Evolutionary conservation across 2,113 vertebrate genomes (phyloP).

Genomic region (Neodon shergylaensis): DNA sequence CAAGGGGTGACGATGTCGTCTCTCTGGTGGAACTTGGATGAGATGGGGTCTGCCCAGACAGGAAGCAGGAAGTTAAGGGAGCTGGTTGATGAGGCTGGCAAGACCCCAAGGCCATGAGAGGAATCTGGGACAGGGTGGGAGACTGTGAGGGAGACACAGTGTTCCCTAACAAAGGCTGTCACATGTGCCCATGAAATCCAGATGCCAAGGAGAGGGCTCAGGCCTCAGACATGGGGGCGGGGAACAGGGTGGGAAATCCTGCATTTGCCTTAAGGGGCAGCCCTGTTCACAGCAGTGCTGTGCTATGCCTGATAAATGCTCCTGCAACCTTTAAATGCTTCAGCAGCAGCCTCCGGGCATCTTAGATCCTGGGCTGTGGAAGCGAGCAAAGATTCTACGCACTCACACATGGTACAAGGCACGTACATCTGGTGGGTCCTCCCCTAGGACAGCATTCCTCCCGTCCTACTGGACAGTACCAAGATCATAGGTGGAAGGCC

Average conservation of each 20-base stretch:
- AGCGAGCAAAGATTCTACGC: accelerated
- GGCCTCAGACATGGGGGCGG: not conserved
- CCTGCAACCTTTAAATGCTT: not conserved
- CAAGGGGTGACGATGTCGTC: not conserved
- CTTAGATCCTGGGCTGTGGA: not conserved
- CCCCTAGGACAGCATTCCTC: not conserved
- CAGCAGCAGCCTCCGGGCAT: conserved; percentile 71
- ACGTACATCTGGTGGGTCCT: accelerated
- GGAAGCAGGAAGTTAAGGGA: conserved; percentile 40
- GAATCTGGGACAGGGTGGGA: conserved; percentile 51
- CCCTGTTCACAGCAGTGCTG: too few relatives aligned
- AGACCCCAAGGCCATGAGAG: conserved; percentile 57
- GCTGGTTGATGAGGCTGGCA: conserved; percentile 52
- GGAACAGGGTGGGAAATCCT: accelerated
- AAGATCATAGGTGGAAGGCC: accelerated
- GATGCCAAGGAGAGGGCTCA: not conserved
- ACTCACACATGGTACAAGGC: accelerated
- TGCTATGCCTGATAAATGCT: too few relatives aligned
- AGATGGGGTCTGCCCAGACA: not conserved
- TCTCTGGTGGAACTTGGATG: not conserved
- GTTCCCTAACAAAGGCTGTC: not conserved
- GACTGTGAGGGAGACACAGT: not conserved
- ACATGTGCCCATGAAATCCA: not conserved
- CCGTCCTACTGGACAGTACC: accelerated
- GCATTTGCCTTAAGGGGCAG: not conserved